These are phyloP conservation scores for Neostethus bicornis DNA, from an alignment of 2,797 vertebrate genomes.

Conservation along the genomic window DNA sequence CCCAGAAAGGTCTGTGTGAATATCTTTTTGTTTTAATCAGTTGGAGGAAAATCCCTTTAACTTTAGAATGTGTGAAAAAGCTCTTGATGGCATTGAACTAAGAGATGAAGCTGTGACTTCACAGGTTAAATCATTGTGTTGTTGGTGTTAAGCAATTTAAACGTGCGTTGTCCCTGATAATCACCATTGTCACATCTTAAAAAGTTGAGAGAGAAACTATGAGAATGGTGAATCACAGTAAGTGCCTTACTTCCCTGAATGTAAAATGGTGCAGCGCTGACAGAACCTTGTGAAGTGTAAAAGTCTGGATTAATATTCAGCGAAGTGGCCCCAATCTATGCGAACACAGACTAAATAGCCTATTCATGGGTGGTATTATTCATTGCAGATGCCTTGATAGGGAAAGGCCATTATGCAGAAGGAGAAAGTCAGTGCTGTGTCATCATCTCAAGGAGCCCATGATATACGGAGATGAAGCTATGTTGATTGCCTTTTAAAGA, in stretches of 20 bases:
- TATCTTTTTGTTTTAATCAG: not conserved
- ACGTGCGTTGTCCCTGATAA: conserved; percentile 55
- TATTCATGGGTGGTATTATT: conserved; percentile 84
- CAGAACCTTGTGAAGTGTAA: conserved; percentile 72
- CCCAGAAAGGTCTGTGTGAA: not conserved
- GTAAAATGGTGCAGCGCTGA: conserved; percentile 66
- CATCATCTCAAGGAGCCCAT: conserved; percentile 85
- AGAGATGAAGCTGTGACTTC: conserved; percentile 33
- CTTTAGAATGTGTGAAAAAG: conserved; percentile 11
- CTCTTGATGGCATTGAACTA: conserved; percentile 5
- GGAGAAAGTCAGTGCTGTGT: conserved; percentile 82
- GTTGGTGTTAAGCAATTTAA: conserved; percentile 30
- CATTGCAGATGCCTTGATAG: conserved; percentile 84
- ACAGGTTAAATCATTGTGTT: conserved; percentile 42
- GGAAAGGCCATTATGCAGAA: conserved; percentile 81
- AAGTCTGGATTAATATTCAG: conserved; percentile 77
- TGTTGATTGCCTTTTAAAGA: conserved; percentile 86
- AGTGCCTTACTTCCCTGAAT: conserved; percentile 61
- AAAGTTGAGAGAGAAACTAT: conserved; percentile 53
- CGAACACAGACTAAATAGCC: conserved; percentile 79
- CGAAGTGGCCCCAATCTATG: conserved; percentile 74
- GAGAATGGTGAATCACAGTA: conserved; percentile 67
- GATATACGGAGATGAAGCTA: conserved; percentile 83
- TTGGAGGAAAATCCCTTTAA: conserved; percentile 9
- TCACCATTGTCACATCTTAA: conserved; percentile 59